Evolutionary conservation across 23 tunicate genomes (phyloP), one percentile per base, ranked within the genome.

Genomic region (Halocynthia aurantium): DNA sequence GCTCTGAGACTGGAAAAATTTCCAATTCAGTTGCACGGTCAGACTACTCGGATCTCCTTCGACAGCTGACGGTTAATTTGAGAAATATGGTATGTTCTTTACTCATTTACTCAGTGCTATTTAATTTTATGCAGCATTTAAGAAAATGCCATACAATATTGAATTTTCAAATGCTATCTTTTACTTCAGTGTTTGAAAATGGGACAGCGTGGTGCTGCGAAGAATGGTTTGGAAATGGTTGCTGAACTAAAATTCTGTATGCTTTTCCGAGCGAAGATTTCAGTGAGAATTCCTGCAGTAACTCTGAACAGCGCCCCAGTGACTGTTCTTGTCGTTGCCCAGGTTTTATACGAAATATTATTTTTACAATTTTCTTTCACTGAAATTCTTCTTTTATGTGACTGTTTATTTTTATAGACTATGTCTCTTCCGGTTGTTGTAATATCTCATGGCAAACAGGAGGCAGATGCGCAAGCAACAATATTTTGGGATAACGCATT

Each of bases 401-500:
- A n/a, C 15, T 58, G 15, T n/a, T 58, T 58, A 65, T 20, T 40
- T 53, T 77, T 65, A 49, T 61, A 88, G 95, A 88, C 95, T 6
- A 72, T 84, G 80, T 94, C 99, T 19, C 82, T 94, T 18, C 99
- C 99, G 10, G 76, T 94, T 51, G 87, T 88, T 8, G 96, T 88
- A 50, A 84, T 82, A 15, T 77, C 95, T 20, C 96, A 94, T 60
- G 99, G 99, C 19, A 94, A 94, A 70, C 99, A 94, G 61, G 99
- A 88, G 78, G 96, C 95, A 10, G 94, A 94, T 67, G 99, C 99
- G 17, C 87, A 84, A 73, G 99, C 99, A n/a, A 94, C 99, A 5
- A 82, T 88, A 10, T 94, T 94, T 62, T 94, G 99, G 99, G 99
- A 94, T 44, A 94, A 94, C 56, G 99, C 99, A 8, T 94, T 94